Base-by-base conservation (phyloP, 2,888 invertebrate genomes). In the Pammene fasciana region DNA sequence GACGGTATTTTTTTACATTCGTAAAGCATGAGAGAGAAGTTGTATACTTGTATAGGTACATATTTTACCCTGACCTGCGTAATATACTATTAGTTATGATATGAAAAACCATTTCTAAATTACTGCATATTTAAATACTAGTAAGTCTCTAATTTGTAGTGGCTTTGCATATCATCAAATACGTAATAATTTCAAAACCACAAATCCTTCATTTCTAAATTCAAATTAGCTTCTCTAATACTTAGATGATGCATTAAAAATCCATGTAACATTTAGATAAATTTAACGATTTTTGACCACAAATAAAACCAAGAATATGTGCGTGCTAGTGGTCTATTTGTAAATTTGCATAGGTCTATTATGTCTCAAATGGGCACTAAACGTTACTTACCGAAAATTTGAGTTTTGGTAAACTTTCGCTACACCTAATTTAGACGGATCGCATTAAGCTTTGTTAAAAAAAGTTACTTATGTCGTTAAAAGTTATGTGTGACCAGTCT, bases 191-290 rank as follows among this genome's bases (percentile, higher is more conserved):
- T 62, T 62, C 43, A 4, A 50, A 55, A 57, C 41, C 36, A 50
- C 55, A 41, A 55, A 67, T 61, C n/a, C 0, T 48, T 14, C 3
- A 14, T n/a, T 46, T 14, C 67, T n/a, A n/a, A n/a, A n/a, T n/a
- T n/a, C n/a, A n/a, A n/a, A n/a, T n/a, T n/a, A n/a, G n/a, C n/a
- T n/a, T n/a, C n/a, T n/a, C n/a, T n/a, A n/a, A n/a, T n/a, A n/a
- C n/a, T n/a, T n/a, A n/a, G 26, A 26, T 26, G 26, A 26, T 26
- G 26, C 26, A 26, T 26, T 26, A 26, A 26, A 61, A 46, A 16
- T 54, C 54, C 36, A 46, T 45, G 66, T 67, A 60, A 67, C 59
- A 46, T 50, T 41, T 14, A 52, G 45, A 54, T n/a, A n/a, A n/a
- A n/a, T n/a, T n/a, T n/a, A n/a, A n/a, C n/a, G 16, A 54, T 43